phyloP scores from a whole-genome alignment of 2,888 invertebrate species.

The Drosophila fulvimacula region DNA sequence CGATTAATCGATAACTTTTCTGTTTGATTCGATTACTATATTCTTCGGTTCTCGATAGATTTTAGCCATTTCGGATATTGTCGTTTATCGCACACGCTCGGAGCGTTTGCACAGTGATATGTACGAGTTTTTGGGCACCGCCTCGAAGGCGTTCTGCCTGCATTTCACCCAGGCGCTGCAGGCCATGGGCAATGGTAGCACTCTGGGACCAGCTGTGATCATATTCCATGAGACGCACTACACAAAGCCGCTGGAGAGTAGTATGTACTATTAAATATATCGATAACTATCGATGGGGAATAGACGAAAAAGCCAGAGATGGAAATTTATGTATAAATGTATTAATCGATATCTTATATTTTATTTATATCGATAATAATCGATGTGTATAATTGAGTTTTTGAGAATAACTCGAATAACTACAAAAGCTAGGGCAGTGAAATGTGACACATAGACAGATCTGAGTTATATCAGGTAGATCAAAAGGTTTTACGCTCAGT shows the following conservation, averaged over 20 bases:
- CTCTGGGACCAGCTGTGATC: slow-evolving; percentile 90
- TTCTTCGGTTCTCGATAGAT: slow-evolving; percentile 84
- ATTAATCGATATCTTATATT: too few species aligned
- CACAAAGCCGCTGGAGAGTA: slow-evolving; percentile 88
- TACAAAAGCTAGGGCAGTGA: too few species aligned
- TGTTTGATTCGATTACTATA: neutral
- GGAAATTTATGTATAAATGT: too few species aligned
- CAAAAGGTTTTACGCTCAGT: too few species aligned
- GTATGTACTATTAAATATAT: slow-evolving; percentile 78
- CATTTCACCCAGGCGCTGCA: slow-evolving; percentile 88
- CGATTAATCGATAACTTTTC: neutral
- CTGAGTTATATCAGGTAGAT: too few species aligned
- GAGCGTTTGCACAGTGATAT: slow-evolving; percentile 91
- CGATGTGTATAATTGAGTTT: neutral
- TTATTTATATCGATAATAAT: neutral
- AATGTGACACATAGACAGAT: too few species aligned
- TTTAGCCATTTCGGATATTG: slow-evolving; percentile 92
- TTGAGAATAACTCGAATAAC: too few species aligned
- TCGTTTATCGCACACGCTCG: slow-evolving; percentile 91
- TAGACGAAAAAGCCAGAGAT: too few species aligned
- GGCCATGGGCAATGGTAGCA: slow-evolving; percentile 83
- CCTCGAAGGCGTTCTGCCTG: slow-evolving; percentile 90
- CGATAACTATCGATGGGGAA: neutral
- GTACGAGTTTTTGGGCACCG: slow-evolving; percentile 91
- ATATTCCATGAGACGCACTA: slow-evolving; percentile 92